Conservation (phyloP, 1,140 invertebrate genomes). For the Archegozetes longisetosus region DNA sequence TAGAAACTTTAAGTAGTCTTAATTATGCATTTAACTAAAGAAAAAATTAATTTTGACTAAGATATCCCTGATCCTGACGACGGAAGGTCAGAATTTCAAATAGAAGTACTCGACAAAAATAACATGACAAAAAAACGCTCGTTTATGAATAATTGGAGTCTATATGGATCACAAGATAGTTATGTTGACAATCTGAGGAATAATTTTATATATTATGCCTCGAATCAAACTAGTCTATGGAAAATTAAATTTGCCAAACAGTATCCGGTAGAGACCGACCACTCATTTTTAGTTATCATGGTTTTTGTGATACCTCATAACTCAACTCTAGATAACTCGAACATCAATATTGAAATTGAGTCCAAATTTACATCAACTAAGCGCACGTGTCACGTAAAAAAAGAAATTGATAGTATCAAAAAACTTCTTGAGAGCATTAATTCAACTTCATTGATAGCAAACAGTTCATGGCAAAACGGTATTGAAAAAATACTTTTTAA, state of each 20-base stretch:
- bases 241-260: not conserved
- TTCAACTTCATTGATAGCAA: not conserved
- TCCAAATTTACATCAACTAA: not conserved
- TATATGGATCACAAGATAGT: not conserved
- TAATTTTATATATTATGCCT: not conserved
- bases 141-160: not conserved
- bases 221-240: not conserved
- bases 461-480: not conserved
- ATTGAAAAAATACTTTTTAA: no score
- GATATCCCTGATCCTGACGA: not conserved
- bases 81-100: not conserved
- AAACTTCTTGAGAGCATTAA: not conserved
- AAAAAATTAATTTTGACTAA: no score
- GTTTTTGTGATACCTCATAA: not conserved
- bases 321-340: not conserved
- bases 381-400: not conserved
- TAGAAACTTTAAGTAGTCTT: no score
- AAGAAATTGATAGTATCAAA: not conserved
- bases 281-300: not conserved
- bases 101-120: not conserved
- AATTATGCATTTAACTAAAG: no score
- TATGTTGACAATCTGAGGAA: not conserved
- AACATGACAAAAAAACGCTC: not conserved
- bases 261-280: not conserved
- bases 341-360: not conserved